Conservation (phyloP, 2,888 invertebrate genomes). For the Agonum fuliginosum region DNA sequence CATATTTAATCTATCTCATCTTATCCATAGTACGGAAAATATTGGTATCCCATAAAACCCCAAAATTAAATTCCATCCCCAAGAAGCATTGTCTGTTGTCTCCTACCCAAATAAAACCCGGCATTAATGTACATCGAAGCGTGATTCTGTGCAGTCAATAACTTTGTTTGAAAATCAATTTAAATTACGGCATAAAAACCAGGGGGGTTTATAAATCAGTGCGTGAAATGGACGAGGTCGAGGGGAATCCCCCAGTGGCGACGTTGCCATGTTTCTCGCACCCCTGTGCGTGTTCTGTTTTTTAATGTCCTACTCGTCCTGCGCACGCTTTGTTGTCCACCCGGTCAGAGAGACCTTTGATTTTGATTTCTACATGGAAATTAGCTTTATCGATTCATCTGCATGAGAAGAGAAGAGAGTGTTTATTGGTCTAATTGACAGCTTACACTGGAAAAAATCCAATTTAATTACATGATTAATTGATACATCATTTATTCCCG, state of each 20-base stretch:
- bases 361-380: conserved; percentile 26
- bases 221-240: conserved; percentile 49
- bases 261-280: conserved; percentile 38
- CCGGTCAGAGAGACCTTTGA: conserved; percentile 14
- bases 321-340: conserved; percentile 11
- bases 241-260: conserved; percentile 43
- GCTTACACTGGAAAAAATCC: neutral
- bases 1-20: no score
- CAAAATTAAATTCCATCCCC: conserved; percentile 12
- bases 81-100: neutral
- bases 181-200: conserved; percentile 57
- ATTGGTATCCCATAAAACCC: no score
- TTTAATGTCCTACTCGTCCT: neutral
- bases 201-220: conserved; percentile 56
- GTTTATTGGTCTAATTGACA: conserved; percentile 17
- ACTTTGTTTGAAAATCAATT: conserved; percentile 59
- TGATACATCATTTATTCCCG: neutral
- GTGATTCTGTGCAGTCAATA: conserved; percentile 51
- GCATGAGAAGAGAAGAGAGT: conserved; percentile 26
- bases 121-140: conserved; percentile 31
- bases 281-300: no score
- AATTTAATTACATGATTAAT: neutral
- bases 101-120: neutral
- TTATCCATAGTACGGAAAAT: no score
- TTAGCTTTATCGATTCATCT: conserved; percentile 21